Base-by-base conservation (phyloP, 1,140 invertebrate species). In the Antheraea mylitta region DNA sequence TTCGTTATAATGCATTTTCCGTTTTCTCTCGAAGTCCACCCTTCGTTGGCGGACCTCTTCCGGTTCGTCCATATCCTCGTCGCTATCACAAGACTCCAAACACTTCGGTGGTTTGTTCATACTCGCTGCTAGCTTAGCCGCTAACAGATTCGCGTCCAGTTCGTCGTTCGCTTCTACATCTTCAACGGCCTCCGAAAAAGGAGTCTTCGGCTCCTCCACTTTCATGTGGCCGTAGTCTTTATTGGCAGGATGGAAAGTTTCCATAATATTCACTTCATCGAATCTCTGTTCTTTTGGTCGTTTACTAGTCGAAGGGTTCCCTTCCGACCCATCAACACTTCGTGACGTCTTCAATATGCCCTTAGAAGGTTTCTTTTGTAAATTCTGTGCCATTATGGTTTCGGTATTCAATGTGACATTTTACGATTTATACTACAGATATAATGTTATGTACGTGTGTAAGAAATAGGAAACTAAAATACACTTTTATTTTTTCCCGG, bases 201-300 rank as follows among this genome's bases (percentile, higher is more conserved):
- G 99, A 10, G 99, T 99, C 93, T 99, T 98, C 48, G 98, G 98
- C 91, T 99, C 99, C 81, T 99, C 98, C 68, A 99, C 98, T 94
- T 99, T 99, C 98, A 99, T 99, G 84, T 99, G 98, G 10, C 99
- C 99, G 93, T 99, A 99, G 93, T 99, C 99, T 93, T 99, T 99
- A 86, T 98, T 98, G 37, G 97, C 92, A 58, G 99, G 99, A 94
- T 99, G 99, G 82, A 98, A 95, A 6, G 99, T 99, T 69, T 98
- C 98, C 78, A 99, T 94, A 73, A 99, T 99, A 93, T 99, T 99
- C 96, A 99, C 98, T 94, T 99, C 99, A 93, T 99, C 99, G 94
- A 98, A 99, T 94, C 98, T 97, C 89, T 97, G 98, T 89, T 95
- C 96, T 92, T 96, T 97, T 71, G 92, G 92, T 81, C 95, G 94